Base-by-base conservation (phyloP, 1,140 invertebrate species). In the Drosophila micromelanica region DNA sequence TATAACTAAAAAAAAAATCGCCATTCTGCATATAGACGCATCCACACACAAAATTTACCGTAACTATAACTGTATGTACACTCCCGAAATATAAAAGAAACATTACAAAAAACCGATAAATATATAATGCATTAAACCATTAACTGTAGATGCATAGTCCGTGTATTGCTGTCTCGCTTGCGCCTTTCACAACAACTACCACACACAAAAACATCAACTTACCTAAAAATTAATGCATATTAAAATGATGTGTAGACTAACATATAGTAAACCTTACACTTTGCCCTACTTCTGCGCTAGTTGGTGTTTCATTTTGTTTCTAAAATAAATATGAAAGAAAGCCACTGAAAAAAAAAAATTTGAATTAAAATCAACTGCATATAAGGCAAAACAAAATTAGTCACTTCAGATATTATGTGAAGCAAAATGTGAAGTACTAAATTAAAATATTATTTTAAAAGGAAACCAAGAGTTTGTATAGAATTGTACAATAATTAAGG, bases 281-380 rank as follows among this genome's bases (percentile, higher is more conserved):
- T 77, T 85, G 57, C 73, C 76, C 80, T 86, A 64, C 52, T 64
- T 61, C 59, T 70, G 74, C 78, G 70, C 62, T 86, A 81, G 62
- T 72, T 69, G 54, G 43, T 75, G 75, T 80, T 85, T 85, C 81
- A 85, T 68, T 86, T 85, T 86, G 70, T 85, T 85, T 85, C 70
- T 80, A 80, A 85, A 85, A 86, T 85, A 80, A 84, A 67, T 17
- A 78, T 85, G 81, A 86, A 86, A 72, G 65, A 48, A 38, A 69
- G 40, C 40, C 23, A 48, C 63, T 63, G 35, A 48, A 71, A 64
- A 78, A 46, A 20, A n/a, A 56, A 23, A 59, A 46, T 48, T 27
- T 5, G 5, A 73, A 59, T 46, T 40, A 43, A 68, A 43, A 43
- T 40, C 49, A 20, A 61, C 48, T 20, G 15, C 23, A 20, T 48